phyloP scores from a whole-genome alignment of 92 coral and sea anemone species.

The Epizoanthus scotinus region DNA sequence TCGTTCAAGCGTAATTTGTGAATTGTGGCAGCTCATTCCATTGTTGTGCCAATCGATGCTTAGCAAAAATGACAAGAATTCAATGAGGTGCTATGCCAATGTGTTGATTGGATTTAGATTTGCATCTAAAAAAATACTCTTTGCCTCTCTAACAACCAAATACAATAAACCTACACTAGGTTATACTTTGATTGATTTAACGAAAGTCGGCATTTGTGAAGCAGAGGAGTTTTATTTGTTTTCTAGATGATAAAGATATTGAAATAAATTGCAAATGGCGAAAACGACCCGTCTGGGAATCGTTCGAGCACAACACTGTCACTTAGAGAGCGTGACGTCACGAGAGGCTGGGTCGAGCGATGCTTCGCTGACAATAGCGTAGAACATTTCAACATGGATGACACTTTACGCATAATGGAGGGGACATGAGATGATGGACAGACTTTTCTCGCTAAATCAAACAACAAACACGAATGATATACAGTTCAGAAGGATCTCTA shows the following conservation, averaged over 20 bases:
- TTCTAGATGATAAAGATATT: not conserved
- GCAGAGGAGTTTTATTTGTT: slow-evolving; percentile 1
- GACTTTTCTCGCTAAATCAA: slow-evolving; percentile 36
- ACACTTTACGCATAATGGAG: slow-evolving; percentile 48
- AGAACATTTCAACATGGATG: slow-evolving; percentile 81
- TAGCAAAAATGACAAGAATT: slow-evolving; percentile 33
- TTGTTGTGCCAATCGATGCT: not conserved
- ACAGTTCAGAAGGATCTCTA: slow-evolving; percentile 42
- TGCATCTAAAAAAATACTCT: slow-evolving; percentile 9
- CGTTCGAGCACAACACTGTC: slow-evolving; percentile 54
- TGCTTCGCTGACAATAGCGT: slow-evolving; percentile 17
- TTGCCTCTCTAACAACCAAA: not conserved
- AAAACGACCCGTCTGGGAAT: slow-evolving; percentile 16
- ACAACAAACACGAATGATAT: slow-evolving; percentile 56
- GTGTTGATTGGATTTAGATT: not conserved
- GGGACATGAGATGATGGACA: slow-evolving; percentile 67
- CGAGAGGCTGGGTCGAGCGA: slow-evolving; percentile 81
- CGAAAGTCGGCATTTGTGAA: slow-evolving; percentile 4
- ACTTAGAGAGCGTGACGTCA: slow-evolving; percentile 74
- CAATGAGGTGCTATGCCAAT: not conserved
- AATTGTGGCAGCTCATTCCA: not conserved
- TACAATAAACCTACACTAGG: slow-evolving; percentile 7
- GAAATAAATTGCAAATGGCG: not conserved
- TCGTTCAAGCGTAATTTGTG: not conserved
- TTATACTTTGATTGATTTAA: not conserved